Evolutionary conservation across 92 coral and sea anemone species (phyloP).

Genomic region (Umimayanthus kanabou): DNA sequence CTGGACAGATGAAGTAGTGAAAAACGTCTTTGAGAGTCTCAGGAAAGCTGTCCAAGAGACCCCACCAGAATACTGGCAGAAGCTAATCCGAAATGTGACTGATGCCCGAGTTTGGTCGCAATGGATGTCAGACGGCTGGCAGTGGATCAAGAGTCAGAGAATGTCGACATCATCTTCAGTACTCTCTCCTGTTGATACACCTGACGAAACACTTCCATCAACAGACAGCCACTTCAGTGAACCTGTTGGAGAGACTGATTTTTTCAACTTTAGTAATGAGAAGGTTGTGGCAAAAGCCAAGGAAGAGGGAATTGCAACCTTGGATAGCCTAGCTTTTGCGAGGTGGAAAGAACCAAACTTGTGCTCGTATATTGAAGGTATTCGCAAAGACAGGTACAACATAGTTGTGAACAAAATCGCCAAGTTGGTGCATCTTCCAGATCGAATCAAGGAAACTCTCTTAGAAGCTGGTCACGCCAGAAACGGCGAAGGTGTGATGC

Average conservation of each 20-base stretch:
- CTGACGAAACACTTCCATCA: background rate
- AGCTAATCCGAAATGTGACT: slow-evolving; percentile 3
- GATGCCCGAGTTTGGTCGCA: background rate
- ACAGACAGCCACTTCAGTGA: background rate
- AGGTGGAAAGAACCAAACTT: background rate
- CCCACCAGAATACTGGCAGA: slow-evolving; percentile 4
- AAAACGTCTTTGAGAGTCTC: background rate
- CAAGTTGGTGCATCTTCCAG: background rate
- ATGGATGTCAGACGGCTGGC: background rate
- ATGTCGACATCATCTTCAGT: background rate
- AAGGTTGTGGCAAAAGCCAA: background rate
- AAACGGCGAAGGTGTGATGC: background rate
- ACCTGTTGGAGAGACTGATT: background rate
- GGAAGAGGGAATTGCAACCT: background rate
- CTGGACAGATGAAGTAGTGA: slow-evolving; percentile 4
- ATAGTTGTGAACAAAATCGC: background rate
- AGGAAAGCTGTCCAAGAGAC: background rate
- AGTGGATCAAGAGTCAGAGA: background rate
- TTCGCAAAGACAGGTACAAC: background rate
- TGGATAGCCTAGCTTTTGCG: background rate
- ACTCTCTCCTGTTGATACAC: background rate
- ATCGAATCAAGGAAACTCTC: background rate
- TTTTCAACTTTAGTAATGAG: background rate
- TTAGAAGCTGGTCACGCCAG: slow-evolving; percentile 6
- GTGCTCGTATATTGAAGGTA: background rate